Evolutionary conservation across 2,113 vertebrate species (phyloP).

Genomic region (Nettapus auritus): DNA sequence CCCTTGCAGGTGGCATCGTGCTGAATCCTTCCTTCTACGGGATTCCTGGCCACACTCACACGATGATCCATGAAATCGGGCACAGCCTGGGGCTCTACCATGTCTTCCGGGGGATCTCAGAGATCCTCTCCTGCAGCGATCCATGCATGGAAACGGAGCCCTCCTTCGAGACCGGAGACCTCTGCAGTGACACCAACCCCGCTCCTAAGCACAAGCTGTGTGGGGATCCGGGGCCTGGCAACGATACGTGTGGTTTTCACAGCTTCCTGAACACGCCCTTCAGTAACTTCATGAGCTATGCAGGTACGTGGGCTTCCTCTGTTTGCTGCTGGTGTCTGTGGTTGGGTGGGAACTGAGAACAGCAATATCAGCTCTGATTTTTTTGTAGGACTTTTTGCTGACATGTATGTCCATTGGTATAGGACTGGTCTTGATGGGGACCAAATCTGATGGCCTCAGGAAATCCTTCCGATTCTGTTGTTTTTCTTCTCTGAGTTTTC

Average conservation of each 20-base stretch:
- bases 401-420: neutral
- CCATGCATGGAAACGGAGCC: constrained; percentile 95
- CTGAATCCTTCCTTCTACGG: constrained; percentile 97
- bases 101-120: constrained; percentile 95
- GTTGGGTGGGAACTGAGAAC: neutral
- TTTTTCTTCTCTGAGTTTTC: neutral
- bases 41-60: constrained; percentile 93
- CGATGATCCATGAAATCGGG: constrained; percentile 98
- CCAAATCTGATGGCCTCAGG: neutral
- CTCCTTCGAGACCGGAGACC: constrained; percentile 94
- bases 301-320: constrained; percentile 78
- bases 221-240: constrained; percentile 90
- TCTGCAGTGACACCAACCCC: constrained; percentile 95
- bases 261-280: constrained; percentile 91
- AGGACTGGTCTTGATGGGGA: neutral
- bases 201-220: constrained; percentile 95
- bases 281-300: constrained; percentile 99
- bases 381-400: neutral
- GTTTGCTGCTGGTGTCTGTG: neutral
- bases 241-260: constrained; percentile 91
- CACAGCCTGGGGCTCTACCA: constrained; percentile 97
- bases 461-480: neutral
- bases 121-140: constrained; percentile 96
- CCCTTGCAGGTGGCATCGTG: constrained; percentile 85
- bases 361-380: neutral